Conservation (phyloP, 1,140 invertebrate species). For the Rhynchophorus ferrugineus region DNA sequence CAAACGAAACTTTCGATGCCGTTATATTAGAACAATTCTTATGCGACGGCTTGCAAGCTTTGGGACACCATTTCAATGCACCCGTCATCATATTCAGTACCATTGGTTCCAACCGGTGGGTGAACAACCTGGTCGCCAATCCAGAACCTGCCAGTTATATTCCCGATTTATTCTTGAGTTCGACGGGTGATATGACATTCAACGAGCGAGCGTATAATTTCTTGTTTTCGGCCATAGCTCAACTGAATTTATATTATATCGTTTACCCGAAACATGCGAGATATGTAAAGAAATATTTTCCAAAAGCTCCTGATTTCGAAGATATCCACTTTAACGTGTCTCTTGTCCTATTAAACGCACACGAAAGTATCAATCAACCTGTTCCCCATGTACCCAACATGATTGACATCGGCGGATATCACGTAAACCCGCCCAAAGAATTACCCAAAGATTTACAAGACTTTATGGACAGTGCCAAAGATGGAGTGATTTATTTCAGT, state of each 20-base stretch:
- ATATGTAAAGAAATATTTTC: constrained; percentile 41
- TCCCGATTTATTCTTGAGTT: constrained; percentile 31
- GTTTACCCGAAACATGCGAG: constrained; percentile 33
- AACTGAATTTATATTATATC: constrained; percentile 13
- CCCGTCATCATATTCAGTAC: constrained; percentile 41
- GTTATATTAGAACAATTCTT: constrained; percentile 44
- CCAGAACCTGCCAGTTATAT: constrained; percentile 37
- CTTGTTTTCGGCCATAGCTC: constrained; percentile 12
- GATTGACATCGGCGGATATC: constrained; percentile 46
- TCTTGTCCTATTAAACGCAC: constrained; percentile 17
- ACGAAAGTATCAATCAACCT: constrained; percentile 43
- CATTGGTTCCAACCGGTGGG: constrained; percentile 31
- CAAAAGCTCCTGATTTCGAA: constrained; percentile 42
- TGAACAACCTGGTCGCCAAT: constrained; percentile 36
- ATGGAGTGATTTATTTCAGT: constrained; percentile 53
- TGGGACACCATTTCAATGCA: constrained; percentile 39
- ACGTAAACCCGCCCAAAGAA: constrained; percentile 38
- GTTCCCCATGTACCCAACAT: constrained; percentile 49
- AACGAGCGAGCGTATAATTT: constrained; percentile 41
- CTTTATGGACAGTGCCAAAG: constrained; percentile 44
- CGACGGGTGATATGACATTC: constrained; percentile 42
- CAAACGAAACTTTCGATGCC: constrained; percentile 41
- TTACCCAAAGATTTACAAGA: constrained; percentile 42
- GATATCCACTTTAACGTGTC: constrained; percentile 46
- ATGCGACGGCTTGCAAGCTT: constrained; percentile 41